Conservation (phyloP, 2,113 vertebrate species). For the Rhinolophus ferrumequinum region DNA sequence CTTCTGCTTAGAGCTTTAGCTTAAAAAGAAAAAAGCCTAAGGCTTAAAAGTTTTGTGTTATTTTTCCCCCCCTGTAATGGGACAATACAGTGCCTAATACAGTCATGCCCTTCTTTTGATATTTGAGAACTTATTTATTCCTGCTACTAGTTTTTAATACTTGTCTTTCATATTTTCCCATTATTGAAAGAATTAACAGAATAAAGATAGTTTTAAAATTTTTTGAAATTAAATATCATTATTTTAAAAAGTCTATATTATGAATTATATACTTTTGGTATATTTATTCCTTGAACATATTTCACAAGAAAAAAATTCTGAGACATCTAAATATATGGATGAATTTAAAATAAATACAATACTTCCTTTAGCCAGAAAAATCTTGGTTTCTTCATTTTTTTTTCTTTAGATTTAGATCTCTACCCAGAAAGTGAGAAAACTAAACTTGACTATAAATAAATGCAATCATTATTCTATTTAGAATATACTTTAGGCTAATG, state of each 20-base stretch:
- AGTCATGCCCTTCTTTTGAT: slow-evolving; percentile 27
- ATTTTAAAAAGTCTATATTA: not conserved
- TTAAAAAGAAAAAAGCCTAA: not conserved
- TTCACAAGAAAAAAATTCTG: slow-evolving; percentile 15
- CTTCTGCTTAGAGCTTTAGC: slow-evolving; percentile 53
- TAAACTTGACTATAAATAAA: slow-evolving; percentile 12
- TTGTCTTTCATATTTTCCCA: not conserved
- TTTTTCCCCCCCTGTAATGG: not conserved
- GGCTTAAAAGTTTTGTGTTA: not conserved
- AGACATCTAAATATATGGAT: not conserved
- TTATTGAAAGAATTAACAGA: slow-evolving; percentile 16
- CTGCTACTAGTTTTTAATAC: not conserved
- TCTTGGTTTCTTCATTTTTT: not conserved
- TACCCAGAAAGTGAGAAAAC: not conserved
- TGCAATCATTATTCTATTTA: not conserved
- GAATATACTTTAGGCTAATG: not conserved
- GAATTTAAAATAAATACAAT: not conserved
- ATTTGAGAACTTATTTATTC: not conserved
- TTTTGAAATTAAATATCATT: slow-evolving; percentile 14
- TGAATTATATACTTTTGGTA: not conserved
- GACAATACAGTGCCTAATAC: not conserved
- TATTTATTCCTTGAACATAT: not conserved
- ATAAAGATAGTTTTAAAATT: not conserved
- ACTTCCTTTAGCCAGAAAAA: slow-evolving; percentile 35
- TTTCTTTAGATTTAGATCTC: slow-evolving; percentile 32